These are phyloP conservation scores for Pygmarrhopalites habei DNA, from an alignment of 1,140 invertebrate genomes.

Conservation along the genomic window DNA sequence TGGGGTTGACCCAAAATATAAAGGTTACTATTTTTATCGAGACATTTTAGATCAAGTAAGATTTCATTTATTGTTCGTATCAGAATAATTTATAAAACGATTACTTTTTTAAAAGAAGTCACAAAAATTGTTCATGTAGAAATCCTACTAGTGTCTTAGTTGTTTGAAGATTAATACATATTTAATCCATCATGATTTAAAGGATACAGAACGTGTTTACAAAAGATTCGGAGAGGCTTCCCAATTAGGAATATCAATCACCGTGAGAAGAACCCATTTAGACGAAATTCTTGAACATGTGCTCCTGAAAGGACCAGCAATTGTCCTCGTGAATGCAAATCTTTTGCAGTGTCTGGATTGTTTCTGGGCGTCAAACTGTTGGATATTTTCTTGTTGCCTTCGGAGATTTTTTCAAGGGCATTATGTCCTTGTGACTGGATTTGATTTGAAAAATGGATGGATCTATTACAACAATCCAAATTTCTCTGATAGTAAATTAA, in stretches of 20 bases:
- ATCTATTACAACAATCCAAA: constrained; percentile 1
- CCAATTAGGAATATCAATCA: not conserved
- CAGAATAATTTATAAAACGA: no score
- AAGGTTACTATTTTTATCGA: not conserved
- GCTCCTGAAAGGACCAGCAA: not conserved
- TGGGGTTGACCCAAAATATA: not conserved
- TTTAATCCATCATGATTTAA: no score
- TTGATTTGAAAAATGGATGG: not conserved
- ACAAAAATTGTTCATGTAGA: no score
- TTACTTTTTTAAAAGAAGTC: no score
- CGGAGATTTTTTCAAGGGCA: constrained; percentile 1
- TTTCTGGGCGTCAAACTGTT: not conserved
- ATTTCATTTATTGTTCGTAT: no score
- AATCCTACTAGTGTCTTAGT: no score
- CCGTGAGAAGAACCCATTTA: not conserved
- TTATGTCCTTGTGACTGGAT: constrained; percentile 2
- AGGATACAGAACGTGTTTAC: no score
- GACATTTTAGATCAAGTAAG: not conserved
- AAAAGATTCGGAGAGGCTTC: no score
- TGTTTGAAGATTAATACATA: no score
- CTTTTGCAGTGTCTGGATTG: not conserved
- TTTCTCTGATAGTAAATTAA: not conserved
- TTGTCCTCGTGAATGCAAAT: not conserved
- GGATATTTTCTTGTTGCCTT: not conserved
- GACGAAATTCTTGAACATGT: constrained; percentile 1